Evolutionary conservation across 2,888 invertebrate genomes (phyloP).

Genomic region (Chloromyia formosa): DNA sequence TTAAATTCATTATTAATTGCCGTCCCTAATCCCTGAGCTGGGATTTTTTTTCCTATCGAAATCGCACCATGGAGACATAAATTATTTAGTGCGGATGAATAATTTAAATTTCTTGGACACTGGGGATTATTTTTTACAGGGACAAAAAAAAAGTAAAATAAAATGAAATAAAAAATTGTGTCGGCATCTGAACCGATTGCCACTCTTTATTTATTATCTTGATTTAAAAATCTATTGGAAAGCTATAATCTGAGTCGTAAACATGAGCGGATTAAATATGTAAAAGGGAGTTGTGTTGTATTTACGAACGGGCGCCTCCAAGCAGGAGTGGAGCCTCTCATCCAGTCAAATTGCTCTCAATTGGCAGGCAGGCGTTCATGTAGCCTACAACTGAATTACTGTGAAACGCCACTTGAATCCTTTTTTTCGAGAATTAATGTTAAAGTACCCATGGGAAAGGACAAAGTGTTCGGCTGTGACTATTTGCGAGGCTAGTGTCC

Average conservation of each 20-base stretch:
- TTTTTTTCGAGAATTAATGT: slow-evolving; percentile 15
- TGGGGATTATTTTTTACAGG: slow-evolving; percentile 28
- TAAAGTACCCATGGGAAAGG: slow-evolving; percentile 25
- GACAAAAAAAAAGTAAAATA: no score
- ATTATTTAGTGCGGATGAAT: slow-evolving; percentile 32
- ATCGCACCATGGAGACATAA: slow-evolving; percentile 37
- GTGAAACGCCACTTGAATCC: background rate
- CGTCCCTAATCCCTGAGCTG: slow-evolving; percentile 24
- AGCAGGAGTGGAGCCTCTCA: background rate
- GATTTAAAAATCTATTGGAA: slow-evolving; percentile 45
- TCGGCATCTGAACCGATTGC: slow-evolving; percentile 15
- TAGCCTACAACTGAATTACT: background rate
- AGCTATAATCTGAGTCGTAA: slow-evolving; percentile 42
- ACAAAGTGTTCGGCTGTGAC: slow-evolving; percentile 6
- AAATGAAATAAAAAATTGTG: no score
- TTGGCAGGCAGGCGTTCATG: background rate
- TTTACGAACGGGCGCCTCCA: background rate
- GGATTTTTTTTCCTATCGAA: slow-evolving; percentile 21
- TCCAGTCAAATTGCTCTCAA: slow-evolving; percentile 28
- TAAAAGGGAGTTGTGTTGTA: background rate
- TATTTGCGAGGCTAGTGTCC: no score
- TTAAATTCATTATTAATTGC: slow-evolving; percentile 41
- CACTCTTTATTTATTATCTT: slow-evolving; percentile 43
- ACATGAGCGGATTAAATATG: slow-evolving; percentile 43
- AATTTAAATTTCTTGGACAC: slow-evolving; percentile 39